A percentile compares a stretch with the other conserved stretches of the same genome.
Conservation (phyloP, 2,888 invertebrate genomes). For the Netelia inedita region DNA sequence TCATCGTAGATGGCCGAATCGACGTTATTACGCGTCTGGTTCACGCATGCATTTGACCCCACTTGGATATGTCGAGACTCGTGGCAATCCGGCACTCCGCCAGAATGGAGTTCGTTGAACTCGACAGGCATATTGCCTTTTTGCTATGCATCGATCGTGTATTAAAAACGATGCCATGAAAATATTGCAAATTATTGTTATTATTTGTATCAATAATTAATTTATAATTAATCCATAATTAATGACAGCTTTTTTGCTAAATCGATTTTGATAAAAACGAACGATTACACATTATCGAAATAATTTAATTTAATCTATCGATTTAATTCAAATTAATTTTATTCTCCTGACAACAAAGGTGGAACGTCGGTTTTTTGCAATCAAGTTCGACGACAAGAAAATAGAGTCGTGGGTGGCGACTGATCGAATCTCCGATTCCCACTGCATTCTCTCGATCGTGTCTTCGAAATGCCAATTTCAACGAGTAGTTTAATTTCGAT, state of each 20-base stretch:
- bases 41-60: slow-evolving; percentile 33
- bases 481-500: neutral
- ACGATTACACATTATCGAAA: too few species aligned
- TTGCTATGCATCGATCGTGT: slow-evolving; percentile 32
- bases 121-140: neutral
- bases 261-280: too few species aligned
- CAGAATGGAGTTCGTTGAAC: slow-evolving; percentile 28
- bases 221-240: too few species aligned
- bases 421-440: neutral
- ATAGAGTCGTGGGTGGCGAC: neutral
- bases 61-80: neutral
- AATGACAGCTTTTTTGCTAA: too few species aligned
- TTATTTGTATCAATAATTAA: too few species aligned
- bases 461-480: neutral
- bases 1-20: neutral
- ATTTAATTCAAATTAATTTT: neutral
- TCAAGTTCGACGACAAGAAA: neutral
- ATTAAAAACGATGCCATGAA: neutral
- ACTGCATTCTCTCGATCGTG: neutral
- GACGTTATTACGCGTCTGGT: slow-evolving; percentile 4
- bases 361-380: neutral
- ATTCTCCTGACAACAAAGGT: neutral
- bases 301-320: too few species aligned
- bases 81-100: slow-evolving; percentile 39
- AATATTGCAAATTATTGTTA: neutral